Base-by-base conservation (phyloP, 2,797 vertebrate species). In the Mus spretus region DNA sequence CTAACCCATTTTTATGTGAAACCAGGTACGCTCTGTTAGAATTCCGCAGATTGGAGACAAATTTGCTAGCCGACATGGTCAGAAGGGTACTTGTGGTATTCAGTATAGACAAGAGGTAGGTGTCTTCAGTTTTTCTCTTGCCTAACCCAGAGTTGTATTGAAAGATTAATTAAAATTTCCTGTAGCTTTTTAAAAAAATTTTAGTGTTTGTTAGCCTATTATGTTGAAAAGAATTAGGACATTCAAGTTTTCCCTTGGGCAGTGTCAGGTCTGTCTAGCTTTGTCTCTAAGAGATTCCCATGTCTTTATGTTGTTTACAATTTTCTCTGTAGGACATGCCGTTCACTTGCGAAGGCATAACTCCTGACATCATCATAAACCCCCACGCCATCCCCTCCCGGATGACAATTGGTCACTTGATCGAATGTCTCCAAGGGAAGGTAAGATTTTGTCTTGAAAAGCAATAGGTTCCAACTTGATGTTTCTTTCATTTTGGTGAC, bases 21-120 rank as follows among this genome's bases (percentile, higher is more conserved):
- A 97, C 31, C 97, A 99, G 99, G 99, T 99, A 0, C 99, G 99
- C 4, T 99, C 99, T 0, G 99, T 99, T 83, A 99, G 99, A 92
- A 99, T 99, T 96, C 99, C 99, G 95, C 99, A 99, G 97, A 99
- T 99, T 20, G 99, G 99, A 98, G 99, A 99, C 97, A 99, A 99
- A 96, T 99, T 99, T 37, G 99, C 99, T 96, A 99, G 99, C 98
- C 99, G 99, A 94, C 99, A 99, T 1, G 99, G 99, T 94, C 99
- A 99, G 97, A 99, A 99, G 95, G 99, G 99, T 98, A 99, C 99
- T 94, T 99, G 99, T 94, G 99, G 99, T 78, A 99, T 99, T 98
- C 99, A 99, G 98, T 99, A 99, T 98, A 99, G 99, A 97, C 99
- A 99, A 97, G 99, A 99, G 99, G 99, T 99, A 98, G 89, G 79